phyloP scores from a whole-genome alignment of 92 coral and sea anemone species.

The Heteractis magnifica region DNA sequence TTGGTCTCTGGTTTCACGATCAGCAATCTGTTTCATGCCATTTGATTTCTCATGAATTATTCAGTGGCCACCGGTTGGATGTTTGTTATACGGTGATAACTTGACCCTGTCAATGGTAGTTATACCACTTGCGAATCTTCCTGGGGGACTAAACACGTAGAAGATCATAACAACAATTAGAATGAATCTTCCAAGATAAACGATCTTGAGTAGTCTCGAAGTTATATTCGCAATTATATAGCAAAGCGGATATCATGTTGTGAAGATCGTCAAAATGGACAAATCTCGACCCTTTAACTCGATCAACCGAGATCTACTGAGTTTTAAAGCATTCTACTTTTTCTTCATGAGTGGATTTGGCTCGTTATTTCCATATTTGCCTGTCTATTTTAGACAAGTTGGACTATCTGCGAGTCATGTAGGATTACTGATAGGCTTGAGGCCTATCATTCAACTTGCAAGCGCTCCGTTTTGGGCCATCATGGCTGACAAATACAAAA shows the following conservation, averaged over 20 bases:
- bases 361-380: conserved; percentile 84
- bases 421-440: conserved; percentile 82
- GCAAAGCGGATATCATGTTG: not conserved
- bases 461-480: conserved; percentile 99
- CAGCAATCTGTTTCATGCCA: conserved; percentile 8
- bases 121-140: not conserved
- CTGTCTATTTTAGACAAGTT: conserved; percentile 93
- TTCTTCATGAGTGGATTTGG: conserved; percentile 93
- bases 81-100: conserved; percentile 19
- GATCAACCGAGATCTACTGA: conserved; percentile 84
- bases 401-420: conserved; percentile 98
- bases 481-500: conserved; percentile 90
- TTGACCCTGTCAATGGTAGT: conserved; percentile 1
- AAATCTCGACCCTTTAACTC: conserved; percentile 43
- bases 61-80: conserved; percentile 23
- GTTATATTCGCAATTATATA: not conserved
- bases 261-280: conserved; percentile 10
- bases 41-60: conserved; percentile 21
- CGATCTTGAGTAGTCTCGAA: not conserved
- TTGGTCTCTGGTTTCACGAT: not conserved
- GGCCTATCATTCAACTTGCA: conserved; percentile 98
- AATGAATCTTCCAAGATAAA: not conserved
- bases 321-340: conserved; percentile 93
- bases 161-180: not conserved
- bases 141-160: not conserved